phyloP scores from a whole-genome alignment of 2,888 invertebrate species.

The Theretra japonica region DNA sequence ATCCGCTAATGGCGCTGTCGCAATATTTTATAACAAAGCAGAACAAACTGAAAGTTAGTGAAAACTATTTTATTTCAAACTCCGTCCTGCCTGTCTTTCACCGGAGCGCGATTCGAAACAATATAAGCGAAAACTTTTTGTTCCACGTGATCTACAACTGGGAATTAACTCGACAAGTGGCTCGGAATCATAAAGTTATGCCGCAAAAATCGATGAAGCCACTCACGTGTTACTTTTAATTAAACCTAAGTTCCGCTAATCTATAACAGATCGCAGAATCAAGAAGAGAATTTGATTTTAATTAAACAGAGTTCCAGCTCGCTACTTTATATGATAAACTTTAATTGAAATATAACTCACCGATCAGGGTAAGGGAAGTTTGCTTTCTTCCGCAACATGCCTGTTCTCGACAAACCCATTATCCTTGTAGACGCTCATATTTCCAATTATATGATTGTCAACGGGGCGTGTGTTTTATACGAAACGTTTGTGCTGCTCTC shows the following conservation, averaged over 20 bases:
- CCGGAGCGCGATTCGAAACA: constrained; percentile 21
- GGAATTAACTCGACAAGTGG: constrained; percentile 14
- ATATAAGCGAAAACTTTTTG: constrained; percentile 23
- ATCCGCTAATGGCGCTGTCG: constrained; percentile 28
- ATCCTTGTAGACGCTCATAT: constrained; percentile 36
- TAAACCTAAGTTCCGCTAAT: constrained; percentile 40
- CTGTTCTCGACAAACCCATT: constrained; percentile 40
- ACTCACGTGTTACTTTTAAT: constrained; percentile 40
- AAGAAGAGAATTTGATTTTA: constrained; percentile 41
- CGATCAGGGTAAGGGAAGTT: constrained; percentile 31
- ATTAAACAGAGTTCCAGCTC: constrained; percentile 39
- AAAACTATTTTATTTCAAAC: constrained; percentile 26
- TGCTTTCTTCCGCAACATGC: constrained; percentile 34
- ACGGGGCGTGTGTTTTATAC: constrained; percentile 32
- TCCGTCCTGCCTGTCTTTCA: constrained; percentile 24
- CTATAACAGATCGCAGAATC: constrained; percentile 40
- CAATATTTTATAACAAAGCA: constrained; percentile 26
- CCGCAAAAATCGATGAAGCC: constrained; percentile 24
- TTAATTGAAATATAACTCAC: constrained; percentile 45
- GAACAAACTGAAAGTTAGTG: constrained; percentile 24
- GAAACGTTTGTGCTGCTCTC: constrained; percentile 28
- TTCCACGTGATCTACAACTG: constrained; percentile 7
- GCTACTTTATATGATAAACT: constrained; percentile 45
- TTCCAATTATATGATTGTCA: constrained; percentile 41
- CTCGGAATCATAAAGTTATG: constrained; percentile 18